These are phyloP conservation scores for Phenganax subtilis DNA, from an alignment of 92 coral and sea anemone species.

Conservation along the genomic window DNA sequence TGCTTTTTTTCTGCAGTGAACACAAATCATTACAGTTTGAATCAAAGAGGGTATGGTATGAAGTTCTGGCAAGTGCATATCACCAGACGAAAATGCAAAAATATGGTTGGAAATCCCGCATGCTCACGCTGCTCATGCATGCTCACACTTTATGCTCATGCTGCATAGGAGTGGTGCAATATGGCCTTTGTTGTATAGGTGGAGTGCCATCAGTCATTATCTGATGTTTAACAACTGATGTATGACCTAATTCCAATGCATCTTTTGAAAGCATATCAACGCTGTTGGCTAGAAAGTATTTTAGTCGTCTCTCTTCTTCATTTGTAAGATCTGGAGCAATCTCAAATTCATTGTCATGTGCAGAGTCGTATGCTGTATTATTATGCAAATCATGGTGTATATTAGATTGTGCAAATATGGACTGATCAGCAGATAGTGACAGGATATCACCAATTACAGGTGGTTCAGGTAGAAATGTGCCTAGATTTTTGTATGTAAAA, in stretches of 20 bases:
- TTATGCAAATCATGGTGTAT: no score
- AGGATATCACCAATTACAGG: constrained; percentile 21
- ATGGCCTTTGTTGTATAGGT: constrained; percentile 53
- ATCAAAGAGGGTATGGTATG: no score
- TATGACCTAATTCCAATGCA: constrained; percentile 48
- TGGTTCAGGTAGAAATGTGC: constrained; percentile 9
- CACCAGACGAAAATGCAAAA: no score
- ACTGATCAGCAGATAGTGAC: background rate
- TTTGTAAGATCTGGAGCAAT: background rate
- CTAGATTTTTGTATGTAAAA: constrained; percentile 40
- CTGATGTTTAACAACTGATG: constrained; percentile 48
- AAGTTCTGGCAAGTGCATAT: no score
- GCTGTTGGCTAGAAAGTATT: constrained; percentile 29
- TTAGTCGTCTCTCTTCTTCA: constrained; percentile 16
- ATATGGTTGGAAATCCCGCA: no score
- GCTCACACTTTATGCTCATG: constrained; percentile 19
- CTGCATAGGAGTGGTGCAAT: constrained; percentile 50
- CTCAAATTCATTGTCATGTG: background rate
- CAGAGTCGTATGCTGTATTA: background rate
- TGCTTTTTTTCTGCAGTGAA: no score
- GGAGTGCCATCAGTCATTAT: constrained; percentile 50
- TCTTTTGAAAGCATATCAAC: constrained; percentile 50
- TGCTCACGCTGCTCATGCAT: no score
- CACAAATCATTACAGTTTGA: no score
- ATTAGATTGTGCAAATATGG: background rate